phyloP scores from a whole-genome alignment of 2,888 invertebrate species.

The Meteorus colon region DNA sequence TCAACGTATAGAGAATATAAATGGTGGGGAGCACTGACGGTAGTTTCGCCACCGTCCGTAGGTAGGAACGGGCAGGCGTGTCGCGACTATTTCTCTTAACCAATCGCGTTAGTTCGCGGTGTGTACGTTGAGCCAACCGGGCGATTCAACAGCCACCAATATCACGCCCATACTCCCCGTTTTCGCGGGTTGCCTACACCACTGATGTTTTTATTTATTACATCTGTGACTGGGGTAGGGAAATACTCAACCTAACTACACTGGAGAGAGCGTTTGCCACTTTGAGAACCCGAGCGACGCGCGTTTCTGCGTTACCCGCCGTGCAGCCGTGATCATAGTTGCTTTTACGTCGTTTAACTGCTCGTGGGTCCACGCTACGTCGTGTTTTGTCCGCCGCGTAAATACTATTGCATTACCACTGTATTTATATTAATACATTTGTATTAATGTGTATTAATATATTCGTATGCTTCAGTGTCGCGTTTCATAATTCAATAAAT shows the following conservation, averaged over 20 bases:
- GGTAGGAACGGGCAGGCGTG: slow-evolving; percentile 54
- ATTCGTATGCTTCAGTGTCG: neutral
- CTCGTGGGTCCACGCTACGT: slow-evolving; percentile 52
- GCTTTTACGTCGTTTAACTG: slow-evolving; percentile 54
- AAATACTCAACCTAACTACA: slow-evolving; percentile 72
- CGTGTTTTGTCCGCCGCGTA: slow-evolving; percentile 14
- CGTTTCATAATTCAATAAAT: neutral
- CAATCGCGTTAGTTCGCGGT: slow-evolving; percentile 53
- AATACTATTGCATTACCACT: neutral
- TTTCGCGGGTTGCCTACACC: slow-evolving; percentile 57
- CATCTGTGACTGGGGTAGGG: slow-evolving; percentile 74
- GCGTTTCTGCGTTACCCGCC: slow-evolving; percentile 64
- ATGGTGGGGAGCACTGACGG: slow-evolving; percentile 22
- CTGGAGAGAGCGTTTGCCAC: slow-evolving; percentile 71
- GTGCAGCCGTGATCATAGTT: slow-evolving; percentile 51
- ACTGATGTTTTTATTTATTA: slow-evolving; percentile 74
- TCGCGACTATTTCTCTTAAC: slow-evolving; percentile 54
- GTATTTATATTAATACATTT: neutral
- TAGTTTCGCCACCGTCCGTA: slow-evolving; percentile 47
- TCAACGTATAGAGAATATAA: slow-evolving; percentile 17
- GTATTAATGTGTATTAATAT: neutral
- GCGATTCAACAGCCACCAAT: slow-evolving; percentile 58
- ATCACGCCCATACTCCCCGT: slow-evolving; percentile 66
- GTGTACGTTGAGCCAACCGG: slow-evolving; percentile 26
- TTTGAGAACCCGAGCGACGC: slow-evolving; percentile 69